Evolutionary conservation across 1,140 invertebrate genomes (phyloP).

Genomic region (Drosophila neocordata): DNA sequence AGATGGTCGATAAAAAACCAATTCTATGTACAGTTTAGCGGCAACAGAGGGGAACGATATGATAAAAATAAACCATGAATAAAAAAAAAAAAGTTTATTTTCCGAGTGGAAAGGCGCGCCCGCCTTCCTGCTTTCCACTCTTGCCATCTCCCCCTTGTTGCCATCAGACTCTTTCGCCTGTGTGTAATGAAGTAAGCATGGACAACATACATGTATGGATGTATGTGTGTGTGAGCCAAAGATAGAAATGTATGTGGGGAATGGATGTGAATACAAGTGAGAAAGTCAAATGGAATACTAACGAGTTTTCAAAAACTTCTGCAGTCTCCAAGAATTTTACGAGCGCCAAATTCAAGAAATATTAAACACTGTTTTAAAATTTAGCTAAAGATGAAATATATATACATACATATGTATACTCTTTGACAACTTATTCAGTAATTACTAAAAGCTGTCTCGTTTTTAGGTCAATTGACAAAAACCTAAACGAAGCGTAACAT

Average conservation of each 20-base stretch:
- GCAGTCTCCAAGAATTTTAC: not conserved
- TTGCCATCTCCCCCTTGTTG: not conserved
- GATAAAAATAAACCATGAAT: conserved; percentile 78
- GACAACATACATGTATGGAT: not conserved
- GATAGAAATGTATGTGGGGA: conserved; percentile 43
- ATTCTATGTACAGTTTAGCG: conserved; percentile 8
- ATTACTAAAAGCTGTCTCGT: conserved; percentile 33
- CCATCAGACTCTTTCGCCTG: conserved; percentile 1
- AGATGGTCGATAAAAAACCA: conserved; percentile 8
- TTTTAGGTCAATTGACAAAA: conserved; percentile 72
- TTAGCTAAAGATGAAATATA: not conserved
- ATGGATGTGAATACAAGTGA: conserved; percentile 9
- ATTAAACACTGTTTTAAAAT: not conserved
- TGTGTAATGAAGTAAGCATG: conserved; percentile 1
- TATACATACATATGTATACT: conserved; percentile 5
- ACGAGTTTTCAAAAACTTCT: not conserved
- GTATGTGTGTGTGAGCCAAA: conserved; percentile 35
- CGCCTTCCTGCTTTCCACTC: conserved; percentile 11
- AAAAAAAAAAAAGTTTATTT: conserved; percentile 54
- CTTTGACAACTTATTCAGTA: conserved; percentile 20
- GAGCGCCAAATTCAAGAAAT: not conserved
- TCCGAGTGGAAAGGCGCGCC: conserved; percentile 46
- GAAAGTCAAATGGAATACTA: conserved; percentile 8
- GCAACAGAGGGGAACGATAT: conserved; percentile 50
- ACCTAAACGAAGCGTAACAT: conserved; percentile 48